Evolutionary conservation across 37 sponge, comb jelly and placozoan species (phyloP).

Genomic region (Aplysina aerophoba): DNA sequence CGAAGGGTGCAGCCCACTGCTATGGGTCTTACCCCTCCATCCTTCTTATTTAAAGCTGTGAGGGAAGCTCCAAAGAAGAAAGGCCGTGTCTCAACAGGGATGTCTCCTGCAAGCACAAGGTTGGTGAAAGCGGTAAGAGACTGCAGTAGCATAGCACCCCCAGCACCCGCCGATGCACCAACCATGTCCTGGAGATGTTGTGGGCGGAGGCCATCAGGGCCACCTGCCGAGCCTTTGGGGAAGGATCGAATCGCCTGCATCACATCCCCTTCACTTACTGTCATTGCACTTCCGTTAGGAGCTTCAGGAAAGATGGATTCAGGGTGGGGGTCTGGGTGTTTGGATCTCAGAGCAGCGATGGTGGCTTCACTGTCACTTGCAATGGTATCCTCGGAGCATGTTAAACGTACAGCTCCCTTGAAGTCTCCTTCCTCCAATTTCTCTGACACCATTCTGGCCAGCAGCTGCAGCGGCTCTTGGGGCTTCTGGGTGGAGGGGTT

Average conservation of each 20-base stretch:
- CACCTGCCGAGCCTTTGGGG: conserved; percentile 44
- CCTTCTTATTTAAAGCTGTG: conserved; percentile 42
- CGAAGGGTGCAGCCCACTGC: conserved; percentile 55
- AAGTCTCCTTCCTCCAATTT: conserved; percentile 28
- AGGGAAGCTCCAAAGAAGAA: conserved; percentile 54
- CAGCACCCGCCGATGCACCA: conserved; percentile 3
- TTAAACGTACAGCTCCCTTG: conserved; percentile 10
- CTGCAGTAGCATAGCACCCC: conserved; percentile 16
- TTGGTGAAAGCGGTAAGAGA: conserved; percentile 33
- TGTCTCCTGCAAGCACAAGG: conserved; percentile 28
- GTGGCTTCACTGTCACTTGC: not conserved
- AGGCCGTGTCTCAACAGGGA: conserved; percentile 31
- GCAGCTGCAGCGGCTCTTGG: not conserved
- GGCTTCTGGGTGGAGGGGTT: not conserved
- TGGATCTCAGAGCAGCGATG: not conserved
- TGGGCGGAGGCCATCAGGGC: conserved; percentile 49
- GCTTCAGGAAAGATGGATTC: not conserved
- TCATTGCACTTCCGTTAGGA: not conserved
- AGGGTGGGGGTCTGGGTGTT: not conserved
- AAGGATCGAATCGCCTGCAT: conserved; percentile 29
- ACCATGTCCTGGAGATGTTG: conserved; percentile 56
- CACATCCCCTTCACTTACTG: not conserved
- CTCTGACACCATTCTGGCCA: not conserved
- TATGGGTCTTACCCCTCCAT: conserved; percentile 53
- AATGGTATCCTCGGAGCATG: not conserved